A percentile compares a stretch with the other conserved stretches of the same genome.
phyloP scores from a whole-genome alignment of 1,140 invertebrate species.

The Ceratosolen fusciceps region DNA sequence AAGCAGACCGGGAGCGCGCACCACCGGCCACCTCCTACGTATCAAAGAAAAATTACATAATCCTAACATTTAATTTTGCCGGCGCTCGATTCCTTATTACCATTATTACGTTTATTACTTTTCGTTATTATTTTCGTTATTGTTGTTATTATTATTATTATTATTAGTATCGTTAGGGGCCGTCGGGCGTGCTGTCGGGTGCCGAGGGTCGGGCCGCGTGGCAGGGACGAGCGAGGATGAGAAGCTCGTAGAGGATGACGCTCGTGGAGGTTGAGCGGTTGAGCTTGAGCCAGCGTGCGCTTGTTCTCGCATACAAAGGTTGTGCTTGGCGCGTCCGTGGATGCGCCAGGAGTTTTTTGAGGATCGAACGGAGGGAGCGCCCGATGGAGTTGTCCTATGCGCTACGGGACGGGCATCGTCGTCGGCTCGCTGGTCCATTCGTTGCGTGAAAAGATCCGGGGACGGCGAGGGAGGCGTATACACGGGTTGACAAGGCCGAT shows the following conservation, averaged over 20 bases:
- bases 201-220: too few species aligned
- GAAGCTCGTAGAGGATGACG: neutral
- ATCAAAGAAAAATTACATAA: too few species aligned
- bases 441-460: too few species aligned
- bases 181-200: too few species aligned
- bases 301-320: conserved; percentile 11
- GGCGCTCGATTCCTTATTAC: too few species aligned
- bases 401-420: conserved; percentile 25
- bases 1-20: too few species aligned
- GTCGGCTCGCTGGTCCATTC: too few species aligned
- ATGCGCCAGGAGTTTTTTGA: neutral
- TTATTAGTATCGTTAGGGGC: neutral
- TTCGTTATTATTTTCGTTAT: neutral
- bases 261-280: too few species aligned
- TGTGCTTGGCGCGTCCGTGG: conserved; percentile 12
- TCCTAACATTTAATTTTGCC: too few species aligned
- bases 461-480: neutral
- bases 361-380: neutral
- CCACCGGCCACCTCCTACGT: too few species aligned
- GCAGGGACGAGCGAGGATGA: neutral
- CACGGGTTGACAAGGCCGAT: neutral
- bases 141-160: too few species aligned
- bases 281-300: neutral
- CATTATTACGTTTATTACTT: too few species aligned
- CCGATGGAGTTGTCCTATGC: conserved; percentile 19